Conservation (phyloP, 2,888 invertebrate genomes). For the Agonopterix subpropinquella region DNA sequence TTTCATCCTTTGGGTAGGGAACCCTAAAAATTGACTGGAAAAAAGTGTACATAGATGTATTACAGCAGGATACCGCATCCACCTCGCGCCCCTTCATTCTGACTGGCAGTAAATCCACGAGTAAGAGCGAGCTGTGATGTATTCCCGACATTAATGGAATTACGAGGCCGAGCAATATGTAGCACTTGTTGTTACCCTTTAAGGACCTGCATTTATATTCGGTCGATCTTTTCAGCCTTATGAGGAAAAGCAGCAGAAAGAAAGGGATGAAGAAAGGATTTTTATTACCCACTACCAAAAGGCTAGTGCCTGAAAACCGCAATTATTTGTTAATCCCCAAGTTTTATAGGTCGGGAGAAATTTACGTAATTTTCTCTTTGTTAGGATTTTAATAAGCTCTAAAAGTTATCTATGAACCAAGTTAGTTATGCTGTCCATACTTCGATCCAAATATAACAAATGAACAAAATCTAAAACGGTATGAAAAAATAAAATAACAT, state of each 20-base stretch:
- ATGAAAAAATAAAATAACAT: too few relatives aligned
- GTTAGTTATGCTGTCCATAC: too few relatives aligned
- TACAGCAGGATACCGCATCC: constrained; percentile 10
- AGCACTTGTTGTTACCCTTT: constrained; percentile 30
- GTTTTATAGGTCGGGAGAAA: background rate
- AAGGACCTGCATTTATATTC: constrained; percentile 8
- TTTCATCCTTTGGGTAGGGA: too few relatives aligned
- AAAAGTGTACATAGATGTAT: too few relatives aligned
- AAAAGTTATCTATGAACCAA: too few relatives aligned
- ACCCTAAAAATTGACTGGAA: too few relatives aligned
- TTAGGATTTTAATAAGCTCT: background rate
- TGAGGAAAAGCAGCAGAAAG: background rate
- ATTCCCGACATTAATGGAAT: constrained; percentile 59
- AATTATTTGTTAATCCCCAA: background rate
- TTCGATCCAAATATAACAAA: too few relatives aligned
- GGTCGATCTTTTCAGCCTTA: background rate
- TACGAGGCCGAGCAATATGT: constrained; percentile 45
- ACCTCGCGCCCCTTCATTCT: constrained; percentile 47
- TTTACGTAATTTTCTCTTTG: background rate
- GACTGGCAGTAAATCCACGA: constrained; percentile 47
- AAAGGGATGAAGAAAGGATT: background rate
- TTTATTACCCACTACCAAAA: background rate
- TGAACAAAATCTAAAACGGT: too few relatives aligned
- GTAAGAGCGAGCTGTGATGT: constrained; percentile 45
- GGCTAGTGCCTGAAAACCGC: background rate